phyloP scores from a whole-genome alignment of 2,888 invertebrate genomes.

The Opisthograptis luteolata region DNA sequence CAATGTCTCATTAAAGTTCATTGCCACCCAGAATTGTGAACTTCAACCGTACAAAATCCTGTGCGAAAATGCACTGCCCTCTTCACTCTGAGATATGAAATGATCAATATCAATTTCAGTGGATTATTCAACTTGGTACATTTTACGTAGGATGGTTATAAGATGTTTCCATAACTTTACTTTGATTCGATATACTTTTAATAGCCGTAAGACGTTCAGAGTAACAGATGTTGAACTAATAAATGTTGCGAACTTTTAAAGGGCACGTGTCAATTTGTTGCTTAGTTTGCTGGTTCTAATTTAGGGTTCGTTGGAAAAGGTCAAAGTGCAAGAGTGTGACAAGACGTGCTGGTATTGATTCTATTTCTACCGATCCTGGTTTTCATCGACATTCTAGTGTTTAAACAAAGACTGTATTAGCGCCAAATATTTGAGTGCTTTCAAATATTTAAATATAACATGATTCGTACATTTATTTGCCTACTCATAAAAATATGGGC shows the following conservation, averaged over 20 bases:
- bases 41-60: no score
- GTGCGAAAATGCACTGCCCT: no score
- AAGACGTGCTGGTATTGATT: neutral
- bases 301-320: constrained; percentile 4
- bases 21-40: no score
- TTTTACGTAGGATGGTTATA: no score
- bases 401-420: constrained; percentile 13
- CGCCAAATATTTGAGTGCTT: constrained; percentile 19
- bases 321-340: constrained; percentile 4
- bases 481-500: no score
- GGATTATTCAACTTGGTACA: no score
- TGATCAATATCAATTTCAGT: no score
- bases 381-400: neutral
- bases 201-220: neutral
- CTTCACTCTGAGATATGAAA: no score
- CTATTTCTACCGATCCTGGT: neutral
- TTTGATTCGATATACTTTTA: no score
- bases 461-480: constrained; percentile 10
- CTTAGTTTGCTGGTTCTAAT: constrained; percentile 3
- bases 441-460: constrained; percentile 13
- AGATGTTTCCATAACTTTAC: no score
- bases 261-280: constrained; percentile 6
- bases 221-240: neutral
- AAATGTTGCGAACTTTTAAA: constrained; percentile 13
- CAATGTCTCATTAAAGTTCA: no score